Evolutionary conservation across 2,113 vertebrate species (phyloP).

Genomic region (Dermatemys mawii): DNA sequence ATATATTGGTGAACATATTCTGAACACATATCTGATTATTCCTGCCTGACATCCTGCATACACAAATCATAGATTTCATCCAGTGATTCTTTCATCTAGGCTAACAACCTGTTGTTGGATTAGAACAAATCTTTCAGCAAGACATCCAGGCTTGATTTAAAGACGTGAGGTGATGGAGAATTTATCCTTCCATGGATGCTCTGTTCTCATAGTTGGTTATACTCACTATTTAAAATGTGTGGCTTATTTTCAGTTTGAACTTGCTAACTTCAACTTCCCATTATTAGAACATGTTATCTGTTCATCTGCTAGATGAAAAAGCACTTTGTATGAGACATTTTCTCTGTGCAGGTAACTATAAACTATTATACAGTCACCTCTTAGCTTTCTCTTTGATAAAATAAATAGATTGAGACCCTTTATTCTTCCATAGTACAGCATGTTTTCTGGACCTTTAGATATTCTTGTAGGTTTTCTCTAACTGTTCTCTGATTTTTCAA

Average conservation of each 20-base stretch:
- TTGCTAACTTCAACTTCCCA: not conserved
- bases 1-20: not conserved
- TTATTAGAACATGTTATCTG: not conserved
- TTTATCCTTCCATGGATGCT: not conserved
- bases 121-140: not conserved
- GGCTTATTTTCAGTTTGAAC: not conserved
- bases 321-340: not conserved
- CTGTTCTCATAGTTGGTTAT: rapidly evolving
- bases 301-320: not conserved
- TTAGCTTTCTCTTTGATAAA: not conserved
- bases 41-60: not conserved
- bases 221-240: not conserved
- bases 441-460: not conserved
- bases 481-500: not conserved
- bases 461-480: not conserved
- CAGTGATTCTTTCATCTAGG: not conserved
- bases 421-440: not conserved
- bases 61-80: not conserved
- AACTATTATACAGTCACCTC: not conserved
- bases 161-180: rapidly evolving
- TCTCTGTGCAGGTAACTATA: not conserved
- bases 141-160: not conserved
- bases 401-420: not conserved
- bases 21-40: not conserved
- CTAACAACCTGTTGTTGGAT: not conserved